A percentile compares a stretch with the other conserved stretches of the same genome.
Evolutionary conservation across 2,888 invertebrate genomes (phyloP).

Genomic region (Cinara cedri): DNA sequence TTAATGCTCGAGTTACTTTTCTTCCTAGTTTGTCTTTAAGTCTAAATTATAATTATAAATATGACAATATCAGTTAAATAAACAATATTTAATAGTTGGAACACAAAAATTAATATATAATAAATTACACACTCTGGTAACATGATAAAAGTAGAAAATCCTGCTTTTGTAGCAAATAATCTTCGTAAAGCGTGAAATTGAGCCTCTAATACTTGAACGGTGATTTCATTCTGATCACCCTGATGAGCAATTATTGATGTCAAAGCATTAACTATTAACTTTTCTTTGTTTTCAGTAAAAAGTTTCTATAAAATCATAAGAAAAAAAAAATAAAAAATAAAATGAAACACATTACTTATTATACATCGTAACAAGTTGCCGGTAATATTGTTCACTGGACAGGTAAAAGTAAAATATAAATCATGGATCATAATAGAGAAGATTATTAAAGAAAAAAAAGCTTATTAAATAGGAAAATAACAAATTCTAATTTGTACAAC

Average conservation of each 20-base stretch:
- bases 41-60: constrained; percentile 64
- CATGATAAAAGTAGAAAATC: constrained; percentile 93
- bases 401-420: no score
- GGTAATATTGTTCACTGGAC: no score
- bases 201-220: constrained; percentile 77
- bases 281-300: constrained; percentile 98
- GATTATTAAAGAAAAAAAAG: no score
- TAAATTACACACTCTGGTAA: constrained; percentile 72
- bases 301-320: constrained; percentile 75
- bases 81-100: background rate
- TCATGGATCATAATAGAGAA: no score
- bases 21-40: constrained; percentile 94
- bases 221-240: constrained; percentile 69
- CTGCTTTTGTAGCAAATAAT: constrained; percentile 95
- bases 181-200: constrained; percentile 94
- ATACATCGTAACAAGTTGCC: background rate
- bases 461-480: no score
- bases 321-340: background rate
- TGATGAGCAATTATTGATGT: constrained; percentile 80
- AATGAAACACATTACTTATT: background rate
- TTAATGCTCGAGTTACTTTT: constrained; percentile 88
- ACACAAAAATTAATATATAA: background rate
- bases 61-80: background rate
- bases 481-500: no score
- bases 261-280: constrained; percentile 89